Evolutionary conservation across 2,888 invertebrate species (phyloP).

Genomic region (Deilephila elpenor): DNA sequence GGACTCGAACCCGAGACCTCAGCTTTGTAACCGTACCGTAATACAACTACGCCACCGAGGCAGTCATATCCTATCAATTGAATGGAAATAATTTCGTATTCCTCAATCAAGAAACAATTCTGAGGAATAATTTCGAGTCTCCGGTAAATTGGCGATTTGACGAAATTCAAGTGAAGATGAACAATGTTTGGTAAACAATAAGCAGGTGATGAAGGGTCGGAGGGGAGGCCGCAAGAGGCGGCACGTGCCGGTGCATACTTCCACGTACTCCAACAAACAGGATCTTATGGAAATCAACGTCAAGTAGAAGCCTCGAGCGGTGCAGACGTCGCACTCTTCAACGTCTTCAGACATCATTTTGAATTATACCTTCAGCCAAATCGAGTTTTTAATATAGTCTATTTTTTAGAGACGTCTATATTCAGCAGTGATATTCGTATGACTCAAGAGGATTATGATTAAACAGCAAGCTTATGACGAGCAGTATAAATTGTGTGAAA

Average conservation of each 20-base stretch:
- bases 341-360: neutral
- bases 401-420: too few relatives aligned
- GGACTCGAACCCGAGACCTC: too few relatives aligned
- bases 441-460: too few relatives aligned
- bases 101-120: neutral
- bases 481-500: too few relatives aligned
- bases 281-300: slow-evolving; percentile 10
- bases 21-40: too few relatives aligned
- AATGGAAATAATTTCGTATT: too few relatives aligned
- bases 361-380: neutral
- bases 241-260: slow-evolving; percentile 3
- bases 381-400: neutral
- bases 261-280: neutral
- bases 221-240: neutral
- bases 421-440: too few relatives aligned
- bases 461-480: too few relatives aligned
- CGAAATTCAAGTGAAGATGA: neutral
- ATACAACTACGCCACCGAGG: too few relatives aligned
- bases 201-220: neutral
- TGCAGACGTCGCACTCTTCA: neutral
- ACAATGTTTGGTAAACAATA: neutral
- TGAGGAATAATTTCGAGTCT: neutral
- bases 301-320: neutral
- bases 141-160: neutral
- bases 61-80: too few relatives aligned